phyloP scores from a whole-genome alignment of 2,797 vertebrate species.

The Taenioides sp. region DNA sequence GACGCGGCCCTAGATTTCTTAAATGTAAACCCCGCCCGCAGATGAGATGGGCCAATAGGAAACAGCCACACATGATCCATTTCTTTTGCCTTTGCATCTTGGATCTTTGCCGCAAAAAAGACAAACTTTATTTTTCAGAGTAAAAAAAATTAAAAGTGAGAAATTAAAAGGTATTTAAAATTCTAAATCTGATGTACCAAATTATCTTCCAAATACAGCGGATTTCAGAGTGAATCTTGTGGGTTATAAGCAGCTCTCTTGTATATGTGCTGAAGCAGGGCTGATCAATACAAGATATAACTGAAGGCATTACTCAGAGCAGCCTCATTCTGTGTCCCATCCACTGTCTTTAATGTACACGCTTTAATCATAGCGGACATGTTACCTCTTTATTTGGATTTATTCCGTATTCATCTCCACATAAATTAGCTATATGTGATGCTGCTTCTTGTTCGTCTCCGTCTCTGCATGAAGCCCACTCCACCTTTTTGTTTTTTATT shows the following conservation, averaged over 20 bases:
- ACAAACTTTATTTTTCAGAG: too few relatives aligned
- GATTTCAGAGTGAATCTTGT: conserved; percentile 57
- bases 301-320: conserved; percentile 58
- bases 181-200: too few relatives aligned
- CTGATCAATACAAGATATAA: conserved; percentile 53
- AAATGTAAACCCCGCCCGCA: too few relatives aligned
- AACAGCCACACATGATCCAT: too few relatives aligned
- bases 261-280: conserved; percentile 45
- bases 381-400: conserved; percentile 51
- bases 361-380: conserved; percentile 66
- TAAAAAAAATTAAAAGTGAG: too few relatives aligned
- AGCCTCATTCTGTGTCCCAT: conserved; percentile 60
- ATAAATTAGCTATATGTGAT: conserved; percentile 79
- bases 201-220: conserved; percentile 24
- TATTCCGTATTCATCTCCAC: conserved; percentile 67
- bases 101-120: too few relatives aligned
- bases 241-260: conserved; percentile 49
- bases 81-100: too few relatives aligned
- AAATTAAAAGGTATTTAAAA: too few relatives aligned
- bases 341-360: conserved; percentile 70
- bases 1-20: too few relatives aligned
- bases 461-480: conserved; percentile 67
- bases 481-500: conserved; percentile 54
- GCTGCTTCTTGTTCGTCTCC: conserved; percentile 71
- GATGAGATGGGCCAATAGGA: too few relatives aligned